phyloP scores from a whole-genome alignment of 2,888 invertebrate species.

The Mamestra brassicae region DNA sequence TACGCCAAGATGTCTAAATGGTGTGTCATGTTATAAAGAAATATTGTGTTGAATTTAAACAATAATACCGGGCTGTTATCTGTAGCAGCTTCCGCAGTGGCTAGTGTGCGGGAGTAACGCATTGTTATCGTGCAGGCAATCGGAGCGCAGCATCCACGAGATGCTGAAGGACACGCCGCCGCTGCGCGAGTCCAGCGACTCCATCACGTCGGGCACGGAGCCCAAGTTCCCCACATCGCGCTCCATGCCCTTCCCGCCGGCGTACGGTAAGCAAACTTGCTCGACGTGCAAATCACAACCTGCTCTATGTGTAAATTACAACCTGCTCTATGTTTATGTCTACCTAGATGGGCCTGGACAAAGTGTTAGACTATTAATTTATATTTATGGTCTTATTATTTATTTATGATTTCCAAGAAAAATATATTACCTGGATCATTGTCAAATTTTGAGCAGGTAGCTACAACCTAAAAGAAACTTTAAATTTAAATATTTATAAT shows the following conservation, averaged over 20 bases:
- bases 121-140: conserved; percentile 79
- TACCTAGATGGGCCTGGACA: not conserved
- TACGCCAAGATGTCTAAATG: conserved; percentile 83
- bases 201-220: conserved; percentile 94
- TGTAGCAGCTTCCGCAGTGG: conserved; percentile 18
- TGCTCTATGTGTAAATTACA: not conserved
- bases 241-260: conserved; percentile 93
- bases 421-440: not conserved
- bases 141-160: conserved; percentile 95
- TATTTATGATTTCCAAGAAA: not conserved
- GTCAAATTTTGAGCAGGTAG: no score
- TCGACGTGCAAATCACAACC: not conserved
- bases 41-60: conserved; percentile 32
- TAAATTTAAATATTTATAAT: no score
- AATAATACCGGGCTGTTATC: conserved; percentile 46
- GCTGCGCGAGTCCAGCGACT: conserved; percentile 94
- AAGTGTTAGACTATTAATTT: not conserved
- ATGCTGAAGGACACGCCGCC: conserved; percentile 96
- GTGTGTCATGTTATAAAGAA: conserved; percentile 72
- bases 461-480: no score
- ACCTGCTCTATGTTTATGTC: no score
- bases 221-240: conserved; percentile 92
- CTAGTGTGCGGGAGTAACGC: conserved; percentile 23
- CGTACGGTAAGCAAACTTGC: conserved; percentile 87
- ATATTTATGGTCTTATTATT: not conserved